Evolutionary conservation across 2,113 vertebrate species (phyloP), one percentile per base, ranked within the genome.

Genomic region (Scopus umbretta): DNA sequence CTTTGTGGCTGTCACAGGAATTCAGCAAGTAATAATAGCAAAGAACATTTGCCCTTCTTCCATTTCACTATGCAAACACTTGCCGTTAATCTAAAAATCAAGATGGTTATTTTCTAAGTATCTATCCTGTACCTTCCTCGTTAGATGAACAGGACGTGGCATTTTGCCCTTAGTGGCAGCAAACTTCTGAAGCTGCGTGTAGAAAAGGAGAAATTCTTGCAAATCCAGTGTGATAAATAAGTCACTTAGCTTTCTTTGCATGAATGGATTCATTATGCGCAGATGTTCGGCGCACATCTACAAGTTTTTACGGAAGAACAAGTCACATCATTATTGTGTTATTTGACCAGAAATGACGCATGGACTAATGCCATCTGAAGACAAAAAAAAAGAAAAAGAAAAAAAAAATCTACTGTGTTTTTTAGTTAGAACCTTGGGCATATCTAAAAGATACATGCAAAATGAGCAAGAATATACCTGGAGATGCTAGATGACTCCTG

Each of bases 251-350:
- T 96, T 96, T 94, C 96, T 97, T 89, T 92, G 80, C 81, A 96
- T 98, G 97, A 98, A 98, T 98, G 92, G 94, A 76, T 96, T 96
- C 92, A 98, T 98, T 98, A 98, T 97, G 97, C 97, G 96, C 96
- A 98, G 97, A 98, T 98, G 97, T 97, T 98, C 84, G 6, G 56
- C 83, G 90, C 83, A 95, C 81, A 96, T 98, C 94, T 93, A 90
- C 94, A 97, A 97, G 92, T 94, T 97, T 97, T 97, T 93, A 97
- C 29, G 40, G 92, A 96, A 88, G 86, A 98, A 96, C 92, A 97
- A 90, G 79, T 95, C 87, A 92, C 80, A 96, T 96, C 82, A 93
- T 98, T 97, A 97, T 94, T 94, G 86, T 94, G 89, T 94, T 96
- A 96, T 90, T 22, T 95, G 94, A 98, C 67, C 96, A 97, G 92